phyloP scores from a whole-genome alignment of 2,797 vertebrate genomes.

The Mormyrus hasselquistii region DNA sequence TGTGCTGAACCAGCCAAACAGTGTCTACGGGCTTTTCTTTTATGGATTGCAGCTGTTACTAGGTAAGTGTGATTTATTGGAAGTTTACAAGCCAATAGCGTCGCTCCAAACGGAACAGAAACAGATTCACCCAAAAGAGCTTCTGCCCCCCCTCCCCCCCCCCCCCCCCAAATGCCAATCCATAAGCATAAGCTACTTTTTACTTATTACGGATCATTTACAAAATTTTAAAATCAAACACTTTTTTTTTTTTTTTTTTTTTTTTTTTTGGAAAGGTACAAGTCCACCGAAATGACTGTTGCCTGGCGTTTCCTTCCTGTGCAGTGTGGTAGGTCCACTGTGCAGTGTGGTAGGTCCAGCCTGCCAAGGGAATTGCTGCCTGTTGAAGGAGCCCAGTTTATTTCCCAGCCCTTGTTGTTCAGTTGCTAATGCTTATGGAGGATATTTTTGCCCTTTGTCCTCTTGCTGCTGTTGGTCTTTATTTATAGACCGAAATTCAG shows the following conservation, averaged over 20 bases:
- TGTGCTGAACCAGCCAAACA: conserved; percentile 98
- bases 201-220: not conserved
- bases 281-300: not conserved
- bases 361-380: not conserved
- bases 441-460: not conserved
- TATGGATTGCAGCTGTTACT: conserved; percentile 97
- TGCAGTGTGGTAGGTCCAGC: not conserved
- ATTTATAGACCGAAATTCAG: not conserved
- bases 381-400: not conserved
- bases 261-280: not conserved
- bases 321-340: not conserved
- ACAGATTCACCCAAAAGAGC: not conserved
- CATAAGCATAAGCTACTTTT: not conserved
- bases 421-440: not conserved
- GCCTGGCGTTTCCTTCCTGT: not conserved
- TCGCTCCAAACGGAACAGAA: not conserved
- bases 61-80: conserved; percentile 69
- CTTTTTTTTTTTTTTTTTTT: not conserved
- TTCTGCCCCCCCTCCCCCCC: not conserved
- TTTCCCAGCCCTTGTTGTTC: not conserved
- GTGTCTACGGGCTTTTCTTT: conserved; percentile 95
- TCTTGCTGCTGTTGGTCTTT: not conserved
- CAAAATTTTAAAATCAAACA: not conserved
- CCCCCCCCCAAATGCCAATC: not conserved
- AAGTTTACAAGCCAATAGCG: not conserved